Conservation (phyloP, 2,113 vertebrate species). For the Amphiprion percula region DNA sequence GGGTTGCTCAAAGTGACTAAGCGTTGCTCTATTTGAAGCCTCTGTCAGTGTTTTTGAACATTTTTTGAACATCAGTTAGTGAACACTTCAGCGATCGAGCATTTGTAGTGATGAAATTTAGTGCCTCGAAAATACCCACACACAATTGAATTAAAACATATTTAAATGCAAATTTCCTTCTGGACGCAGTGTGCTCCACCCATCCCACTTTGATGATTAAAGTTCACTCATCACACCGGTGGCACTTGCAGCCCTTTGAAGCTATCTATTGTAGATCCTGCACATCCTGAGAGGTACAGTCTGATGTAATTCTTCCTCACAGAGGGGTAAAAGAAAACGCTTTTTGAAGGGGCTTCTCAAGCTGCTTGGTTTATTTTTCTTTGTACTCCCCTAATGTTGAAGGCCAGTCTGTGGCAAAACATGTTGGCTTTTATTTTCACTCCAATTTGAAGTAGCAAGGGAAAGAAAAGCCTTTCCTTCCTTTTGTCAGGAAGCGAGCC, state of each 20-base stretch:
- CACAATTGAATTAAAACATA: slow-evolving; percentile 46
- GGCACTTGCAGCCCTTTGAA: slow-evolving; percentile 53
- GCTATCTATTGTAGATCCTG: slow-evolving; percentile 41
- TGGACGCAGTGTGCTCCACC: slow-evolving; percentile 47
- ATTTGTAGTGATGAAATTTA: slow-evolving; percentile 18
- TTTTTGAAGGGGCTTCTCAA: slow-evolving; percentile 33
- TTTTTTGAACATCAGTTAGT: slow-evolving; percentile 4
- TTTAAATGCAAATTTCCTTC: slow-evolving; percentile 52
- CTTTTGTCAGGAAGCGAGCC: slow-evolving; percentile 10
- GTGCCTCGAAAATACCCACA: slow-evolving; percentile 21
- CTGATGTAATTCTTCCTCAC: slow-evolving; percentile 62
- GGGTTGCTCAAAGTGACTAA: not conserved
- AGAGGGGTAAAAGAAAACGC: slow-evolving; percentile 36
- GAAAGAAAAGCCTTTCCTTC: slow-evolving; percentile 12
- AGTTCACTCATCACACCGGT: slow-evolving; percentile 62
- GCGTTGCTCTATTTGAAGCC: not conserved
- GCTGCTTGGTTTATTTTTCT: slow-evolving; percentile 36
- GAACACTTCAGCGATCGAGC: not conserved
- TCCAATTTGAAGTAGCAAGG: not conserved
- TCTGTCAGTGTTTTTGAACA: not conserved
- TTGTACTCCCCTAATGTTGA: slow-evolving; percentile 18
- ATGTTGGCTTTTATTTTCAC: slow-evolving; percentile 34
- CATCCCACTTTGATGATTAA: slow-evolving; percentile 55
- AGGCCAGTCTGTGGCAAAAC: slow-evolving; percentile 26
- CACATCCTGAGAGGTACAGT: too few species aligned